Evolutionary conservation across 2,888 invertebrate genomes (phyloP), one percentile per base, ranked within the genome.

Genomic region (Acronicta aceris): DNA sequence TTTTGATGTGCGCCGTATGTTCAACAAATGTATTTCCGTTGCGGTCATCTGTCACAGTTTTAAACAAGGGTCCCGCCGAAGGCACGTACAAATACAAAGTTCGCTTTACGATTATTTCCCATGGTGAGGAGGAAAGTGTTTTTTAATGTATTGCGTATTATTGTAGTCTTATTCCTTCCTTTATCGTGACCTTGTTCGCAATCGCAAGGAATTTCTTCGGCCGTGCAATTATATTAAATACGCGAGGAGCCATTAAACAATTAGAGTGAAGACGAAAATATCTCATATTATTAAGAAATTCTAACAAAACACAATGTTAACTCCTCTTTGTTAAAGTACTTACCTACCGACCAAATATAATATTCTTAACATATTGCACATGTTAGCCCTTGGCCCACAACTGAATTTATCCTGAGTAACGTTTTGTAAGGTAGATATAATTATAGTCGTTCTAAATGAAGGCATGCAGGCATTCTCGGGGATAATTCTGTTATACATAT

Each of bases 21-120:
- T 81, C 66, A 77, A 79, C 80, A 81, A 83, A 85, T 84, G 80
- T 80, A 85, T 83, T 84, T 85, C 81, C 84, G 83, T 76, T 81
- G 76, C 81, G 81, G 86, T 83, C 88, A 81, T 85, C 82, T 85
- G 85, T 86, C 85, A 81, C 74, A 68, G 63, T 73, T 72, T 83
- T 72, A 76, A 81, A 83, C 79, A 79, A 81, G 82, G 83, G 83
- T 81, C 68, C 74, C 66, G 69, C 16, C 59, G 70, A 48, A 64
- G 63, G 69, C 61, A 64, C 47, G 43, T 54, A 49, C 42, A 42
- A 17, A 21, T 13, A 8, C 50, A 57, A 54, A 48, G 58, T 59
- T 58, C 51, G 49, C 40, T 51, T 49, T 42, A 53, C 54, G 38
- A 49, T 38, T 48, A 48, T 71, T 78, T 45, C 49, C 48, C 71